Evolutionary conservation across 2,797 vertebrate species (phyloP), one percentile per base, ranked within the genome.

Genomic region (Cichlasoma orientale): DNA sequence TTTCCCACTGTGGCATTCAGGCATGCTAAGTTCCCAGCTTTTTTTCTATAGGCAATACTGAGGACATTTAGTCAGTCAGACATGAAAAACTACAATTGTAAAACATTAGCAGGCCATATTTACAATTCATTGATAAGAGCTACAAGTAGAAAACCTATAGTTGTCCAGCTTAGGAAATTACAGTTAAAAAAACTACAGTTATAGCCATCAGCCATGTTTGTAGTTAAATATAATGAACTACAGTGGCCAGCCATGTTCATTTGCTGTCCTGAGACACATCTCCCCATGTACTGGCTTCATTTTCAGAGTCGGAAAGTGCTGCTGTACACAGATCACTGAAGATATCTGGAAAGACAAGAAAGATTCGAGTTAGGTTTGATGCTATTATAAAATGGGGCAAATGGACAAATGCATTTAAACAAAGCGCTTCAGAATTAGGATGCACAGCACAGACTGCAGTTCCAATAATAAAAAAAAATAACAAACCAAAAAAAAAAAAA

Each of bases 311-410:
- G 0, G 94, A 94, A 18, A 95, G 92, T 0, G 95, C 93, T 10
- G 93, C 94, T 53, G 94, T 95, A 83, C 95, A 96, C 86, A 95
- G 91, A 75, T 96, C 95, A 50, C 94, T 96, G 95, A 96, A 97
- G 72, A 89, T 93, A 94, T 97, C 97, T 97, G 95, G 19, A 92
- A 90, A 87, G 87, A 83, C 58, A 92, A 89, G 41, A 84, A 11
- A 71, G 21, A 56, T 3, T 68, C 4, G 19, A 56, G 61, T 90
- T 47, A 90, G 69, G 4, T 7, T 63, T n/a, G 55, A 44, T 50
- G 21, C 55, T 2, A 71, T 50, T 19, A 58, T 4, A 66, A 77
- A 75, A 80, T 52, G 27, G 10, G 53, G 29, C 59, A 12, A 54
- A 21, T 72, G 63, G 75, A 58, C 52, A 52, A n/a, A 68, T 68